Percentiles rank a stretch among this genome's conserved stretches.
Evolutionary conservation across 2,888 invertebrate species (phyloP).

Genomic region (Drosophila aldrichi): DNA sequence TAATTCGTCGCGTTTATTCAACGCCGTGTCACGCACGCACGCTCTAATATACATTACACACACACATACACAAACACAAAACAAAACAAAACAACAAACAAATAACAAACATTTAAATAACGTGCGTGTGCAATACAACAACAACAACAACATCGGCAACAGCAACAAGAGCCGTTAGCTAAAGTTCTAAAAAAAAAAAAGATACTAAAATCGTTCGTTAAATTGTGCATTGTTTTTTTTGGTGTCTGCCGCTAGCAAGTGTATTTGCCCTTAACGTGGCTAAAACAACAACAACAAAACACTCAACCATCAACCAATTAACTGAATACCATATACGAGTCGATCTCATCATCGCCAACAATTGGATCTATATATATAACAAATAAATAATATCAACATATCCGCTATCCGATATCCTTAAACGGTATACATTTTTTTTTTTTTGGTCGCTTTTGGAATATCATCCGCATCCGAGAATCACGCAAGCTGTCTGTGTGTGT

Average conservation of each 20-base stretch:
- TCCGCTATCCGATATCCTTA: constrained; percentile 22
- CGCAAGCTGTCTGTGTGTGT: constrained; percentile 47
- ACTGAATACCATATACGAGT: constrained; percentile 24
- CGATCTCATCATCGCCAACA: constrained; percentile 17
- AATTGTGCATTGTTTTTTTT: constrained; percentile 56
- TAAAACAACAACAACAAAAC: constrained; percentile 35
- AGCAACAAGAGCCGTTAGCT: constrained; percentile 14
- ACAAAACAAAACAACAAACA: constrained; percentile 6
- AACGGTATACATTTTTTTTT: constrained; percentile 9
- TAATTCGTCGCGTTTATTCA: constrained; percentile 63
- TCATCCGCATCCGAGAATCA: constrained; percentile 36
- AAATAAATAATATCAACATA: constrained; percentile 14
- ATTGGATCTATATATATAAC: constrained; percentile 52
- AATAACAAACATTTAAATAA: constrained; percentile 41
- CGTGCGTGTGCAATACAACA: constrained; percentile 46
- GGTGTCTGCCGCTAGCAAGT: constrained; percentile 54
- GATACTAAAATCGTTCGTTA: constrained; percentile 31
- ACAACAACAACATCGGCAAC: constrained; percentile 27
- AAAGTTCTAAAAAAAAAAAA: constrained; percentile 45
- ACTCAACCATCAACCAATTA: constrained; percentile 34
- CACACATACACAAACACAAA: constrained; percentile 7
- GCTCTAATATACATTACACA: not conserved
- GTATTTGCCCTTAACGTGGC: constrained; percentile 35
- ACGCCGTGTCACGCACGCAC: constrained; percentile 56
- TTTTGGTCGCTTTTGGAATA: constrained; percentile 47